Evolutionary conservation across 2,113 vertebrate genomes (phyloP).

Genomic region (Megaleporinus macrocephalus): DNA sequence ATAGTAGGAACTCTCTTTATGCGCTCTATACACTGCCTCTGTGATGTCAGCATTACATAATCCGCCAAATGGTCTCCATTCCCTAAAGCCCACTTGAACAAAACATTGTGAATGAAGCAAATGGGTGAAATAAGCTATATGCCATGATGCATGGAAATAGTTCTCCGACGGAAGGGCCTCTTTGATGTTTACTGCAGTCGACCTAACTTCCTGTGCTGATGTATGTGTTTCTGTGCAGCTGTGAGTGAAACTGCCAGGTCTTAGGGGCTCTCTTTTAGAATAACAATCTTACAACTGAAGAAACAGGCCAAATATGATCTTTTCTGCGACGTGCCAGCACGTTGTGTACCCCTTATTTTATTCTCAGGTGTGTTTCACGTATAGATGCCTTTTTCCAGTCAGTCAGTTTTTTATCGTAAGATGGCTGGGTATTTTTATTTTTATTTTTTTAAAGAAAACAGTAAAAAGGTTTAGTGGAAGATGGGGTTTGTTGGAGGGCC

Average conservation of each 20-base stretch:
- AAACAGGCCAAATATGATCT: not conserved
- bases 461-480: not conserved
- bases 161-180: slow-evolving; percentile 29
- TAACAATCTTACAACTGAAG: not conserved
- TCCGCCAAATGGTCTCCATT: not conserved
- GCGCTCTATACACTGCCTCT: too few relatives aligned
- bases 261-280: not conserved
- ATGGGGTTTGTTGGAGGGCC: slow-evolving; percentile 1
- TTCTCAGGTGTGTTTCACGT: slow-evolving; percentile 17
- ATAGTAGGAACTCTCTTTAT: too few relatives aligned
- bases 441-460: not conserved
- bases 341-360: not conserved
- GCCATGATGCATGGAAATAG: slow-evolving; percentile 41
- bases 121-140: not conserved
- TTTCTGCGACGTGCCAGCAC: too few relatives aligned
- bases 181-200: slow-evolving; percentile 38
- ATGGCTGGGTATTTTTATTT: not conserved
- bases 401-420: not conserved
- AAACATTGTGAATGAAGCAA: not conserved
- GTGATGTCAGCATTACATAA: not conserved
- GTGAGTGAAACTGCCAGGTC: not conserved
- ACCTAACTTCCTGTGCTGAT: slow-evolving; percentile 47
- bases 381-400: not conserved
- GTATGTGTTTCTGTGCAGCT: slow-evolving; percentile 29
- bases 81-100: not conserved